Percentiles rank a stretch among this genome's conserved stretches.
Conservation (phyloP, 2,113 vertebrate species). For the Ctenodactylus gundi region DNA sequence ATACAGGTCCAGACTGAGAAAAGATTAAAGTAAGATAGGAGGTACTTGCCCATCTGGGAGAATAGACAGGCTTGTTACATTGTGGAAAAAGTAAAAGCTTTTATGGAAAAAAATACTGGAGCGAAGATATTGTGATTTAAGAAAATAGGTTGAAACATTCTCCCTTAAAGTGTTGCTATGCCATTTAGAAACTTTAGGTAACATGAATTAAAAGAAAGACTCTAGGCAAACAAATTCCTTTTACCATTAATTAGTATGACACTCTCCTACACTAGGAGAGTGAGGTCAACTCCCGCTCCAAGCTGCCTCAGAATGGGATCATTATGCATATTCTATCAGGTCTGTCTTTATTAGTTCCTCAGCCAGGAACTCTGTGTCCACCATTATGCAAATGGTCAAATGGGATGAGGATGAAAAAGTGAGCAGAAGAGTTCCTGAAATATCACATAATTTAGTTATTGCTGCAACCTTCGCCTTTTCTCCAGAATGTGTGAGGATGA, state of each 20-base stretch:
- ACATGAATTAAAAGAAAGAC: slow-evolving; percentile 38
- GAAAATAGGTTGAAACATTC: not conserved
- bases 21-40: slow-evolving; percentile 26
- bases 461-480: not conserved
- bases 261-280: not conserved
- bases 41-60: not conserved
- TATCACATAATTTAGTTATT: slow-evolving; percentile 21
- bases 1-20: not conserved
- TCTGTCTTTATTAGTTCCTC: slow-evolving; percentile 24
- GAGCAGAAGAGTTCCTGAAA: not conserved
- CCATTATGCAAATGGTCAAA: not conserved
- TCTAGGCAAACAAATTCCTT: not conserved
- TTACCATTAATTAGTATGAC: not conserved
- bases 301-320: not conserved
- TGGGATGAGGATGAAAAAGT: not conserved
- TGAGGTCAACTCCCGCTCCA: not conserved
- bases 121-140: not conserved
- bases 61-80: not conserved
- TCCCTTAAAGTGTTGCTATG: slow-evolving; percentile 7
- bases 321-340: slow-evolving; percentile 5
- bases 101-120: not conserved
- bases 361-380: not conserved
- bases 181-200: not conserved
- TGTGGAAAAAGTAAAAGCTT: too few relatives aligned
- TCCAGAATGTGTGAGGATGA: not conserved